Evolutionary conservation across 2,113 vertebrate species (phyloP).

Genomic region (Sciurus niger): DNA sequence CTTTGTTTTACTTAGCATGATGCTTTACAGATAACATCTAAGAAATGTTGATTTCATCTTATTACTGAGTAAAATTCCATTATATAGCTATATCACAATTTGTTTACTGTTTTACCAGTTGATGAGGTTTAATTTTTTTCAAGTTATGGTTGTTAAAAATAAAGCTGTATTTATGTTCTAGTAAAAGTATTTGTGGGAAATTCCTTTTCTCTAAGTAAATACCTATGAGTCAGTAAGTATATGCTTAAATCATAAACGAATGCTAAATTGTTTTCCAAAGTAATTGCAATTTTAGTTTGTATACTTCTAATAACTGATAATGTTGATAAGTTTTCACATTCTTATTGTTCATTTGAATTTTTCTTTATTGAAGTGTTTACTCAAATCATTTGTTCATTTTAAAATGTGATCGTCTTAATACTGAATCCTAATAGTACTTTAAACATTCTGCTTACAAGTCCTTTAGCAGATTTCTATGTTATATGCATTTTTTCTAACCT

Average conservation of each 20-base stretch:
- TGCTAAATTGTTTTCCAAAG: not conserved
- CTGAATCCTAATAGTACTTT: not conserved
- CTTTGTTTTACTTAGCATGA: not conserved
- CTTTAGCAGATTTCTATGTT: not conserved
- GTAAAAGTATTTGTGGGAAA: not conserved
- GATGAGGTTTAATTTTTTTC: not conserved
- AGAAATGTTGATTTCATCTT: not conserved
- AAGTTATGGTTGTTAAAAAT: not conserved
- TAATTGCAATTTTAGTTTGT: not conserved
- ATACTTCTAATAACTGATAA: not conserved
- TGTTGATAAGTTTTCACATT: not conserved
- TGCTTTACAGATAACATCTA: not conserved
- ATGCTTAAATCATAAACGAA: not conserved
- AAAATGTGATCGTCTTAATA: not conserved
- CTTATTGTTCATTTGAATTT: not conserved
- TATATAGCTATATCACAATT: not conserved
- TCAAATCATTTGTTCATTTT: not conserved
- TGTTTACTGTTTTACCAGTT: not conserved
- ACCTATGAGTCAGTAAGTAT: not conserved
- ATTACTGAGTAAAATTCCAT: not conserved
- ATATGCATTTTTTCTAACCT: not conserved
- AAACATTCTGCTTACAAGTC: not conserved
- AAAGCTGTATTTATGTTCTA: not conserved
- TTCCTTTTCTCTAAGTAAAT: not conserved
- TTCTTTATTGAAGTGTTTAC: not conserved